These are phyloP conservation scores for Potorous gilbertii DNA, from an alignment of 2,797 vertebrate species.

Conservation along the genomic window DNA sequence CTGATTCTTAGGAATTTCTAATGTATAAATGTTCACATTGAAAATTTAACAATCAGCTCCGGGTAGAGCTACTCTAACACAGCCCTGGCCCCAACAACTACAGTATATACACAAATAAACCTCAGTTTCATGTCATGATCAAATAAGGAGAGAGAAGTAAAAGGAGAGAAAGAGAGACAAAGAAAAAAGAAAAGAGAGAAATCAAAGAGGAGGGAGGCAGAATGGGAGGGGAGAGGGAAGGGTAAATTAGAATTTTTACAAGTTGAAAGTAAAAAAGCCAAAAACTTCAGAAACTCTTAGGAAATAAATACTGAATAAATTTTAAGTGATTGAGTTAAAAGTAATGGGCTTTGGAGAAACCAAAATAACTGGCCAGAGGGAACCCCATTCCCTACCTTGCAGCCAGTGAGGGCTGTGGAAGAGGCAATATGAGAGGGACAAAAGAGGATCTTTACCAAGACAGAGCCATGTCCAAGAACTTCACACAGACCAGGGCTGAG, in stretches of 20 bases:
- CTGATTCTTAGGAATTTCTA: too few species aligned
- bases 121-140: background rate
- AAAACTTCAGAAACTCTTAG: background rate
- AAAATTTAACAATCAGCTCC: too few species aligned
- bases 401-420: background rate
- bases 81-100: background rate
- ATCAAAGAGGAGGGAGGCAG: background rate
- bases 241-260: background rate
- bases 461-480: background rate
- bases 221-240: background rate
- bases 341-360: background rate
- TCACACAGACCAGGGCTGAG: background rate
- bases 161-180: background rate
- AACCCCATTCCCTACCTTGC: background rate
- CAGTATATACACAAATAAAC: background rate
- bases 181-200: background rate
- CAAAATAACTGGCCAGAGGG: background rate
- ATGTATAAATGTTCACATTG: too few species aligned
- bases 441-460: background rate
- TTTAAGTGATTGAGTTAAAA: background rate
- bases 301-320: background rate
- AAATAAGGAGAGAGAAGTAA: background rate
- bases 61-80: too few species aligned
- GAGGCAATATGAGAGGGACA: background rate
- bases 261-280: background rate